Evolutionary conservation across 2,113 vertebrate species (phyloP), one percentile per base, ranked within the genome.

Genomic region (Cranoglanis bouderius): DNA sequence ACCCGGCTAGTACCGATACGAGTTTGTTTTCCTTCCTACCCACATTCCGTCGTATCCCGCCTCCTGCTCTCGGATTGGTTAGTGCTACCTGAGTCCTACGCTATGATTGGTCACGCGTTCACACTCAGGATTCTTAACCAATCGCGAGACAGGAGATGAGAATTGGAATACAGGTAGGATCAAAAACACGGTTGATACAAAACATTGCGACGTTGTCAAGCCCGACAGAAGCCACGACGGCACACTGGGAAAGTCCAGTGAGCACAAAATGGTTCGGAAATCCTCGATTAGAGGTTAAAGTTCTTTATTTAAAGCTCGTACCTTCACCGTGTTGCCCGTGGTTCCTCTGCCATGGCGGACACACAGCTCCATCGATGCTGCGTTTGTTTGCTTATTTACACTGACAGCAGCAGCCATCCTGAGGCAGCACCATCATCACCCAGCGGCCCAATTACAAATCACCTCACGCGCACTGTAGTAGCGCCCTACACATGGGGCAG

Each of bases 381-480:
- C 91, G 19, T 92, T 65, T 82, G 94, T 94, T n/a, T 94, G 93
- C 95, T 97, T 98, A 95, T 97, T 98, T 96, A 97, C 95, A 32
- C 95, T 94, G 90, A 93, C 94, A 89, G 94, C 94, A 57, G 95
- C 94, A 57, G 95, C 97, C 97, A 98, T 98, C 94, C 94, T 94
- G n/a, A 6, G 59, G 83, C 88, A 51, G 82, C 63, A 92, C 89
- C 92, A 93, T 81, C 38, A 9, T 18, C 38, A 88, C 53, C 49
- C 16, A 0, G 81, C 8, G 67, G 85, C 14, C 43, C 35, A 6
- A 32, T 82, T 1, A 16, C 53, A 53, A 82, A 70, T 43, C 65
- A 24, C 13, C 26, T 80, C 35, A 43, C 38, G 10, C 70, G 40
- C 24, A 57, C 70, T 86, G 55, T 10, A 43, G 6, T 6, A 3